A percentile compares a stretch with the other conserved stretches of the same genome.
Evolutionary conservation across 2,113 vertebrate genomes (phyloP).

Genomic region (Strix uralensis): DNA sequence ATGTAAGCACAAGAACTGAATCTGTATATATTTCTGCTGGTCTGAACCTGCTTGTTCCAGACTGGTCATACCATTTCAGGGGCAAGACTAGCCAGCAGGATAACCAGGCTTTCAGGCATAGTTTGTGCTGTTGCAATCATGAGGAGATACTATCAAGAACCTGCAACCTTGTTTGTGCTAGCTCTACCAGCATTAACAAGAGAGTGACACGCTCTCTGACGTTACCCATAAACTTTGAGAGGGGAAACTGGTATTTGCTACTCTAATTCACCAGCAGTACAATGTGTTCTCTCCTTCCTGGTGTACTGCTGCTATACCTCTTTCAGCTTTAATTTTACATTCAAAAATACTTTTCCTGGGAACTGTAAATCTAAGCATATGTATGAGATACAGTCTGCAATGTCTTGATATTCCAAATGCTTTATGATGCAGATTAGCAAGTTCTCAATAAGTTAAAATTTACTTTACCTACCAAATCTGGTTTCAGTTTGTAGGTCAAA

Average conservation of each 20-base stretch:
- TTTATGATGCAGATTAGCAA: neutral
- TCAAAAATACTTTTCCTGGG: neutral
- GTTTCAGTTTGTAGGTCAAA: conserved; percentile 81
- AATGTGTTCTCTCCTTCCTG: neutral
- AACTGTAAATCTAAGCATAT: neutral
- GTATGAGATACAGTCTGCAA: neutral
- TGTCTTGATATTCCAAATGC: neutral
- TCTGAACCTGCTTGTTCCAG: conserved; percentile 40
- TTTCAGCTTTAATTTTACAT: neutral
- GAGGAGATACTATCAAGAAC: conserved; percentile 30
- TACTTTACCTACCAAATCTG: conserved; percentile 89
- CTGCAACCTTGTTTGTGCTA: neutral
- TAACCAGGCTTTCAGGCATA: conserved; percentile 35
- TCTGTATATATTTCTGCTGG: neutral
- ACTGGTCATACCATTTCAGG: conserved; percentile 1
- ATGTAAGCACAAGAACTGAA: neutral
- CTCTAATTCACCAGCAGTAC: neutral
- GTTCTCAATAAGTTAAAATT: neutral
- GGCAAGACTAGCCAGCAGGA: neutral
- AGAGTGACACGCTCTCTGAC: neutral
- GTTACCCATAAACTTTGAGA: neutral
- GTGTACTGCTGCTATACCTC: neutral
- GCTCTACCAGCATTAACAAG: neutral
- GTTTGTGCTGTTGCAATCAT: conserved; percentile 16
- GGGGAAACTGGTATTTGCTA: neutral